Percentiles rank a stretch among this genome's conserved stretches.
These are phyloP conservation scores for Macrotis lagotis DNA, from an alignment of 2,113 vertebrate genomes.

Conservation along the genomic window DNA sequence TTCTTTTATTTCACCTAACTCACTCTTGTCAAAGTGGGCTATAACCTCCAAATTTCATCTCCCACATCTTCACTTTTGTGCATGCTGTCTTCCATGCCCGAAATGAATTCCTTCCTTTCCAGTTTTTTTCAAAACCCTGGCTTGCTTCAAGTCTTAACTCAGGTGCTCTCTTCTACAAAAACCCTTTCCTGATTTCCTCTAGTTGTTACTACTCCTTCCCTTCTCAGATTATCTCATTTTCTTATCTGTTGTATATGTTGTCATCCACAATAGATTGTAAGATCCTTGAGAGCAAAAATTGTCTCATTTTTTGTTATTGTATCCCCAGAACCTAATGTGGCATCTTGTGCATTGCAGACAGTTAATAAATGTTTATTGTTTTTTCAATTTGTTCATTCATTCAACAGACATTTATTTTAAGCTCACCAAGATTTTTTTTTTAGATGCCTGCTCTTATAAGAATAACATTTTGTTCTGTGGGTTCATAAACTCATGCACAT, in stretches of 20 bases:
- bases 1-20: background rate
- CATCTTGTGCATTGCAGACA: background rate
- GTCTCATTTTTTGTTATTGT: background rate
- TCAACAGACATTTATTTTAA: background rate
- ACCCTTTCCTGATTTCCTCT: background rate
- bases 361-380: background rate
- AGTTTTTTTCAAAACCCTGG: too few species aligned
- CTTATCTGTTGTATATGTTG: background rate
- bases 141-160: background rate
- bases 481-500: background rate
- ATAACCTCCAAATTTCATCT: background rate
- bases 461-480: background rate
- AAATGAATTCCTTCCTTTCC: background rate
- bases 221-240: background rate
- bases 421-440: conserved; percentile 45
- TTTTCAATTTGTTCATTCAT: background rate
- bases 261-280: background rate
- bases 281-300: background rate
- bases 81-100: background rate
- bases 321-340: background rate
- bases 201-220: background rate
- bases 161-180: background rate
- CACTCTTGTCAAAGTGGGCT: background rate
- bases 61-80: background rate
- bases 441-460: conserved; percentile 40